phyloP scores from a whole-genome alignment of 1,140 invertebrate species.

The Metaphire vulgaris region DNA sequence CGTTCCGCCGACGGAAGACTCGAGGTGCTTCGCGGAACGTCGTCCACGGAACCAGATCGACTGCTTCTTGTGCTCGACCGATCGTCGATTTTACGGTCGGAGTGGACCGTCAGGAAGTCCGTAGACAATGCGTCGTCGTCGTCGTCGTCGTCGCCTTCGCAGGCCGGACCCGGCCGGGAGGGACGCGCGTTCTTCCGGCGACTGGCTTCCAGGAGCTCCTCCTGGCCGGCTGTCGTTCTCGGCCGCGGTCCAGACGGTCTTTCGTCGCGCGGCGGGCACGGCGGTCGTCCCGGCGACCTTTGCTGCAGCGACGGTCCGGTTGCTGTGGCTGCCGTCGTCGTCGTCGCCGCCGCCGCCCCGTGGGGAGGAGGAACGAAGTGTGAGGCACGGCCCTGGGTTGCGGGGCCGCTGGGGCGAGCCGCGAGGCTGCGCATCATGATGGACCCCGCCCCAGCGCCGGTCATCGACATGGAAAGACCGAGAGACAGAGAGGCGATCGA shows the following conservation, averaged over 20 bases:
- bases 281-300: too few relatives aligned
- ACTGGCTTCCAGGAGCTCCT: too few relatives aligned
- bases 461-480: conserved; percentile 25
- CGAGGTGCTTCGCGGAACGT: too few relatives aligned
- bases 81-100: not conserved
- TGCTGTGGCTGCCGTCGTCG: not conserved
- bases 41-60: not conserved
- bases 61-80: not conserved
- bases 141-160: not conserved
- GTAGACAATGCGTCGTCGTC: not conserved
- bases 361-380: not conserved
- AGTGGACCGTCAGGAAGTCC: conserved; percentile 1
- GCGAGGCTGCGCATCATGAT: not conserved
- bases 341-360: not conserved
- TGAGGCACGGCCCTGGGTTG: not conserved
- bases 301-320: not conserved
- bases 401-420: too few relatives aligned
- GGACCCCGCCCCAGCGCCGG: not conserved
- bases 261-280: too few relatives aligned
- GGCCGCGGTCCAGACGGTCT: too few relatives aligned
- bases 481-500: conserved; percentile 17
- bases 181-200: too few relatives aligned
- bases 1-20: not conserved
- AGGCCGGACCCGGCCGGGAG: too few relatives aligned
- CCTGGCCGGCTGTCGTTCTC: not conserved